Percentiles rank a stretch among this genome's conserved stretches.
These are phyloP conservation scores for Stercorarius parasiticus DNA, from an alignment of 2,113 vertebrate genomes.

Conservation along the genomic window DNA sequence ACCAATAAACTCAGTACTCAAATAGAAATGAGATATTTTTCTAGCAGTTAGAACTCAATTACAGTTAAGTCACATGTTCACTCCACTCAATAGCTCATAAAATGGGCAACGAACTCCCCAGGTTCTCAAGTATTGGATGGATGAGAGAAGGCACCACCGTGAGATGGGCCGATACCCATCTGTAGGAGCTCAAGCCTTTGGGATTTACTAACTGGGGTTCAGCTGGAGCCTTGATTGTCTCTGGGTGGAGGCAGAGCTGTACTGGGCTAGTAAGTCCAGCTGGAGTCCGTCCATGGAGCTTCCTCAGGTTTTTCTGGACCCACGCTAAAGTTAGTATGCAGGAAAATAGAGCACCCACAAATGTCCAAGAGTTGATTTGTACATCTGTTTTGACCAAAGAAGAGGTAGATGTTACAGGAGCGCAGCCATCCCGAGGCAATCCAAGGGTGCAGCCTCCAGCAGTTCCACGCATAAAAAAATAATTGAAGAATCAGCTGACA, in stretches of 20 bases:
- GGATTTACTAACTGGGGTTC: not conserved
- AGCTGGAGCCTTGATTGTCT: not conserved
- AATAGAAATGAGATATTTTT: not conserved
- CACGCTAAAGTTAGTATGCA: not conserved
- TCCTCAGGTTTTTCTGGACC: not conserved
- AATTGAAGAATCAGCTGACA: not conserved
- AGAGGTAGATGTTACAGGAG: not conserved
- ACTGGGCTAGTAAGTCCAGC: not conserved
- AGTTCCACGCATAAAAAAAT: not conserved
- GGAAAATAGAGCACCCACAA: not conserved
- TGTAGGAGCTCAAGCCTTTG: not conserved
- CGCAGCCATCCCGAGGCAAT: not conserved
- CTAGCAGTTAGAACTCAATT: slow-evolving; percentile 4
- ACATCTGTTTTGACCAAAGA: not conserved
- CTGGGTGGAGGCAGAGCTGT: not conserved
- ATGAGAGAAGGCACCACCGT: not conserved
- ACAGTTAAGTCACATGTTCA: not conserved
- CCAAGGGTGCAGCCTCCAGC: not conserved
- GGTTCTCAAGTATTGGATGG: not conserved
- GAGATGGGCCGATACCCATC: not conserved
- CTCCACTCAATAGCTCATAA: not conserved
- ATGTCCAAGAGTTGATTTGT: not conserved
- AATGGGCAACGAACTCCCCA: not conserved
- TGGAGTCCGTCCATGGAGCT: not conserved
- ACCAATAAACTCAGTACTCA: not conserved